Conservation (phyloP, 2,113 vertebrate species). For the Arizona elegans region DNA sequence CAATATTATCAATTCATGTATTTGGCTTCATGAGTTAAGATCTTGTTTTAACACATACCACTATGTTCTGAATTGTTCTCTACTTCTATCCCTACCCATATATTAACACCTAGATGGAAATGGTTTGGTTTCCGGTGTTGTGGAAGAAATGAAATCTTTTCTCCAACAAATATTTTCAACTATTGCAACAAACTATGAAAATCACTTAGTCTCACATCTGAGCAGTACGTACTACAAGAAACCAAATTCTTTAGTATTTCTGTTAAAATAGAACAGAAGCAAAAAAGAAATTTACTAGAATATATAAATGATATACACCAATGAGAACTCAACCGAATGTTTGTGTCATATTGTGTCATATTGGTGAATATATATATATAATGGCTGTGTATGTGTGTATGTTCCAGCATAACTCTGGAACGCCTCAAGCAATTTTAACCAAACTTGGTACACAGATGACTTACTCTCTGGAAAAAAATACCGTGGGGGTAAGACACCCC, state of each 20-base stretch:
- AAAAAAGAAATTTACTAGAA: background rate
- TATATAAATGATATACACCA: background rate
- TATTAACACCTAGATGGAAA: background rate
- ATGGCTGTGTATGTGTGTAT: too few species aligned
- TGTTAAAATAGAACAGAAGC: background rate
- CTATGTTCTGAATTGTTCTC: background rate
- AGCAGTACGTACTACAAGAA: background rate
- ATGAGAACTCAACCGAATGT: background rate
- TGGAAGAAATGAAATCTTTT: background rate
- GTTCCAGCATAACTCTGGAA: too few species aligned
- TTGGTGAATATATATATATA: too few species aligned
- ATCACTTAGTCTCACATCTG: background rate
- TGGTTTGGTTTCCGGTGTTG: background rate
- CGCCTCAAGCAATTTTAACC: too few species aligned
- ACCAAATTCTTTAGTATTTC: background rate
- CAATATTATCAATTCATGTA: too few species aligned
- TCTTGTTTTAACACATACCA: background rate
- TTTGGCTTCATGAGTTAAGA: background rate
- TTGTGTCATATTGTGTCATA: background rate
- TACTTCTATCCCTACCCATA: background rate
- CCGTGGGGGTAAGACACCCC: too few species aligned
- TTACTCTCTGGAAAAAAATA: too few species aligned
- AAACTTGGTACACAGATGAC: too few species aligned
- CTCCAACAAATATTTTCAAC: background rate
- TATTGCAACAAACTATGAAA: background rate